Conservation (phyloP, 1,140 invertebrate species). For the Megathymus violae region DNA sequence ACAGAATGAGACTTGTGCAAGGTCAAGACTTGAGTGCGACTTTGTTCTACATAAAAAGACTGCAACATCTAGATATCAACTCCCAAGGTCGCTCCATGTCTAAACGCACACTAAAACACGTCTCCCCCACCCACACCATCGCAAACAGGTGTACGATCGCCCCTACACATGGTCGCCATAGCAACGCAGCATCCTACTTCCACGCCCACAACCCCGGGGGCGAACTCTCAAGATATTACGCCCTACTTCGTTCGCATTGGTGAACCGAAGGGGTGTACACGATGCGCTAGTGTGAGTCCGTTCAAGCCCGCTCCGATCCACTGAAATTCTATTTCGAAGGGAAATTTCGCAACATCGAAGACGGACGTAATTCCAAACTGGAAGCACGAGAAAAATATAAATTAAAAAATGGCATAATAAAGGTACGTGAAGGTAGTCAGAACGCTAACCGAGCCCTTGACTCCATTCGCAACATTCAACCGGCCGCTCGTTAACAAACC, state of each 20-base stretch:
- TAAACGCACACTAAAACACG: constrained; percentile 54
- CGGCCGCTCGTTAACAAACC: constrained; percentile 81
- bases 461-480: constrained; percentile 75
- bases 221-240: constrained; percentile 82
- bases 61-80: constrained; percentile 73
- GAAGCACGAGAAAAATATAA: constrained; percentile 40
- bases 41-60: constrained; percentile 49
- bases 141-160: constrained; percentile 66
- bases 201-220: constrained; percentile 78
- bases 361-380: constrained; percentile 39
- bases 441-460: constrained; percentile 69
- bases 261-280: constrained; percentile 77
- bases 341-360: constrained; percentile 56
- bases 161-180: constrained; percentile 77
- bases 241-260: constrained; percentile 81
- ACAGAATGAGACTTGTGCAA: constrained; percentile 35
- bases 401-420: constrained; percentile 56
- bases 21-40: constrained; percentile 44
- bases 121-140: constrained; percentile 63
- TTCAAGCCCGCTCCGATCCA: constrained; percentile 55
- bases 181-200: constrained; percentile 80
- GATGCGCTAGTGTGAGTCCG: constrained; percentile 60
- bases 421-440: constrained; percentile 61
- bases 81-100: constrained; percentile 71
- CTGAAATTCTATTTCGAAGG: constrained; percentile 66